phyloP scores from a whole-genome alignment of 2,797 vertebrate species.

The Choloepus didactylus region DNA sequence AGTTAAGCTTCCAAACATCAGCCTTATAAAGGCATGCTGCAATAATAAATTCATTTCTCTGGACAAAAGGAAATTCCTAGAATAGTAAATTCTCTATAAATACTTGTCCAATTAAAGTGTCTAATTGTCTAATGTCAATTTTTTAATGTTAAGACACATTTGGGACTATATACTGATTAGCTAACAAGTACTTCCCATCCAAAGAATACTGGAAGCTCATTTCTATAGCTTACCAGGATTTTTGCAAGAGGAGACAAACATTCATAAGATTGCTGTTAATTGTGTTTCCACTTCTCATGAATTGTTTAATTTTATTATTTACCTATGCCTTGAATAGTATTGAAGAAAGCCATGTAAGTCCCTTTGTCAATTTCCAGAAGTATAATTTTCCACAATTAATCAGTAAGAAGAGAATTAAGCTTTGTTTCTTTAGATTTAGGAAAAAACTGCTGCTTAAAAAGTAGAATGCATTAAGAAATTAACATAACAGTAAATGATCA shows the following conservation, averaged over 20 bases:
- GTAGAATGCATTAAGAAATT: constrained; percentile 83
- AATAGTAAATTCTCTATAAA: constrained; percentile 70
- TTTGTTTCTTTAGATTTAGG: constrained; percentile 83
- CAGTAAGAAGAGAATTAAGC: constrained; percentile 85
- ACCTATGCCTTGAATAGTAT: constrained; percentile 77
- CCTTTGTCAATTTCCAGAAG: constrained; percentile 82
- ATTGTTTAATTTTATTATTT: constrained; percentile 83
- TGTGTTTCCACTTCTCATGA: constrained; percentile 77
- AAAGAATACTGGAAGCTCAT: constrained; percentile 59
- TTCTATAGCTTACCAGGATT: constrained; percentile 46
- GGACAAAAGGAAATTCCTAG: constrained; percentile 66
- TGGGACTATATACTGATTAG: constrained; percentile 76
- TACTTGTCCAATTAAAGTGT: constrained; percentile 72
- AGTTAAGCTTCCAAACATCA: constrained; percentile 55
- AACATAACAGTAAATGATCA: constrained; percentile 84
- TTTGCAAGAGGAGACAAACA: constrained; percentile 56
- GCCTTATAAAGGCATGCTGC: constrained; percentile 67
- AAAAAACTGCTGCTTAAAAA: constrained; percentile 85
- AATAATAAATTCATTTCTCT: constrained; percentile 59
- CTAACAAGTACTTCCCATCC: constrained; percentile 66
- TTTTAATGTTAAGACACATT: constrained; percentile 77
- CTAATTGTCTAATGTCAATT: constrained; percentile 74
- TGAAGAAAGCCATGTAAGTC: constrained; percentile 78
- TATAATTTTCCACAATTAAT: constrained; percentile 84
- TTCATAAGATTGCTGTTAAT: constrained; percentile 75